phyloP scores from a whole-genome alignment of 2,113 vertebrate genomes.

The Noctilio leporinus region DNA sequence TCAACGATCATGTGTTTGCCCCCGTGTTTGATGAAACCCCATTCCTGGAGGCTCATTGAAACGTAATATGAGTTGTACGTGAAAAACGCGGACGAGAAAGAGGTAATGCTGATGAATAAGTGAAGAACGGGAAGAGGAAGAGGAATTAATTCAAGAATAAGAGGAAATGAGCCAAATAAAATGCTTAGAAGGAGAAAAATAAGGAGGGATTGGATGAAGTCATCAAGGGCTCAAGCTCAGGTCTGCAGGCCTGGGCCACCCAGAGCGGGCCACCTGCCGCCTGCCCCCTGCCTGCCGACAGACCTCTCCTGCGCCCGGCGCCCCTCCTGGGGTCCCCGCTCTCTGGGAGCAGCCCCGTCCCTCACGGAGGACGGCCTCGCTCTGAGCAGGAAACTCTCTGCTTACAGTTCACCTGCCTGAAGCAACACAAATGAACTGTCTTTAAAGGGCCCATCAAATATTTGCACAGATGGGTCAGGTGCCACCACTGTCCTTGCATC shows the following conservation, averaged over 20 bases:
- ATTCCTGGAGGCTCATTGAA: background rate
- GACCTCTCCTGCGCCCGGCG: no score
- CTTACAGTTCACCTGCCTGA: background rate
- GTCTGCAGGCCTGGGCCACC: background rate
- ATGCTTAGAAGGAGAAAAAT: background rate
- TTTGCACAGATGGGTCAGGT: fast-evolving
- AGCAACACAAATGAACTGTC: background rate
- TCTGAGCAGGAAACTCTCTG: background rate
- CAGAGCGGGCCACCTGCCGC: fast-evolving
- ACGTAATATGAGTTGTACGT: background rate
- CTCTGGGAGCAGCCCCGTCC: background rate
- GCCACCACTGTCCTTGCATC: fast-evolving
- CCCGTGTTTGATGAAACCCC: background rate
- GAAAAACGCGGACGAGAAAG: background rate
- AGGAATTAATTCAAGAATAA: background rate
- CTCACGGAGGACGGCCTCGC: fast-evolving
- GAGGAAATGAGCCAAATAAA: background rate
- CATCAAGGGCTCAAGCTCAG: fast-evolving
- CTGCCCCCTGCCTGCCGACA: fast-evolving
- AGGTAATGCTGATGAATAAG: background rate
- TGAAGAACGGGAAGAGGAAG: background rate
- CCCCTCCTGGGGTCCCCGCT: no score
- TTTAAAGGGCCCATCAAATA: background rate
- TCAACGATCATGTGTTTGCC: background rate
- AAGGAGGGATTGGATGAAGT: background rate